phyloP scores from a whole-genome alignment of 2,797 vertebrate species.

The Periophthalmus magnuspinnatus region DNA sequence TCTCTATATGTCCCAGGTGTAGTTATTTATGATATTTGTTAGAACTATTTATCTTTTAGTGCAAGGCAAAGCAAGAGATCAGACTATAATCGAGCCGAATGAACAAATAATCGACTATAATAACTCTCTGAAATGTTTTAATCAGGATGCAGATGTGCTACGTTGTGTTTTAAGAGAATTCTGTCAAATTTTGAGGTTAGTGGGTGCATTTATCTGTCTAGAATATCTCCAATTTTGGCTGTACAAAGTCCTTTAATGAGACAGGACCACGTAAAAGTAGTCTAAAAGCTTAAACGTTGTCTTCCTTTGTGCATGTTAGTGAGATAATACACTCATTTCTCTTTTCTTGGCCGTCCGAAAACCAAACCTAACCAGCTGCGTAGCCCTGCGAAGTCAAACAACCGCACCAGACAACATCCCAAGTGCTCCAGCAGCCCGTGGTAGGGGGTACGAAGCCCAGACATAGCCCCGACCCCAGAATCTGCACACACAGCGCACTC shows the following conservation, averaged over 20 bases:
- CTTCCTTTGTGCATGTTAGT: background rate
- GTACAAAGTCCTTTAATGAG: too few species aligned
- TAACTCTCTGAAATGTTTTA: background rate
- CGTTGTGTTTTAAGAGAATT: background rate
- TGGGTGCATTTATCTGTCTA: background rate
- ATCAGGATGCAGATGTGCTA: background rate
- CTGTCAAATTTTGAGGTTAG: background rate
- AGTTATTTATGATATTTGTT: background rate
- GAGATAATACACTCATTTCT: background rate
- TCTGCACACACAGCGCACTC: conserved; percentile 42
- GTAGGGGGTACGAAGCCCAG: conserved; percentile 37
- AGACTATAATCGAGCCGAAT: too few species aligned
- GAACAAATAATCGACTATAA: background rate
- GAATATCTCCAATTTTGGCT: background rate
- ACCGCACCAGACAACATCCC: conserved; percentile 32
- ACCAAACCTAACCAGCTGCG: background rate
- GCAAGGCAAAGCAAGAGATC: too few species aligned
- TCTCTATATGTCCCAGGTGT: background rate
- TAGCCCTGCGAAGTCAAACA: conserved; percentile 6
- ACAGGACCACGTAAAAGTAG: too few species aligned
- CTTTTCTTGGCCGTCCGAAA: background rate
- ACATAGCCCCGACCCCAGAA: conserved; percentile 40
- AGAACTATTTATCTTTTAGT: too few species aligned
- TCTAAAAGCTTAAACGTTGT: too few species aligned
- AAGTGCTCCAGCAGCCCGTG: conserved; percentile 19